Percentiles rank a stretch among this genome's conserved stretches.
Evolutionary conservation across 1,140 invertebrate genomes (phyloP).

Genomic region (Carcinoscorpius rotundicauda): DNA sequence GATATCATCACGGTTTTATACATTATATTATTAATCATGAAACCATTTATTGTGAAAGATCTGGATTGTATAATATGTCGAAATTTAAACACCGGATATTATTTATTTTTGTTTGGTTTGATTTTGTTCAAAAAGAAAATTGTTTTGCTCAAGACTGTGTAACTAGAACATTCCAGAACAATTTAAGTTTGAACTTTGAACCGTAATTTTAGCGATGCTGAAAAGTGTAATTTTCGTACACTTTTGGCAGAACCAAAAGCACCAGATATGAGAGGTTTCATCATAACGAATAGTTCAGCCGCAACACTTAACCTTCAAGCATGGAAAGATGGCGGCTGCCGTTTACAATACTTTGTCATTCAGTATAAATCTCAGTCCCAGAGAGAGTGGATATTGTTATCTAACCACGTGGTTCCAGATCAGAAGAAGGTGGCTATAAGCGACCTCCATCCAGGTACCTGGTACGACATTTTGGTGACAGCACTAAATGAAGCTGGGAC

Average conservation of each 20-base stretch:
- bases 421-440: constrained; percentile 28
- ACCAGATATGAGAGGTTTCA: constrained; percentile 23
- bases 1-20: too few species aligned
- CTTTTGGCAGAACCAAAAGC: constrained; percentile 23
- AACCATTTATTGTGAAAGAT: too few species aligned
- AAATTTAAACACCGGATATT: too few species aligned
- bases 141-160: neutral
- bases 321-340: constrained; percentile 43
- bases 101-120: neutral
- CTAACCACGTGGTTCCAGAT: constrained; percentile 22
- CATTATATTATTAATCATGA: too few species aligned
- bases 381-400: constrained; percentile 26
- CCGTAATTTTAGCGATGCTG: neutral
- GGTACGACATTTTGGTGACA: constrained; percentile 55
- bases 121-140: neutral
- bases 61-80: too few species aligned
- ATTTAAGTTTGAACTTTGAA: constrained; percentile 9
- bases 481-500: constrained; percentile 94
- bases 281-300: constrained; percentile 33
- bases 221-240: constrained; percentile 2
- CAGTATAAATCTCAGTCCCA: constrained; percentile 30
- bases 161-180: constrained; percentile 5
- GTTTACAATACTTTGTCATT: constrained; percentile 41
- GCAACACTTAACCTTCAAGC: constrained; percentile 36
- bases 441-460: constrained; percentile 30